Evolutionary conservation across 2,888 invertebrate species (phyloP), one percentile per base, ranked within the genome.

Genomic region (Corbicula japonica): DNA sequence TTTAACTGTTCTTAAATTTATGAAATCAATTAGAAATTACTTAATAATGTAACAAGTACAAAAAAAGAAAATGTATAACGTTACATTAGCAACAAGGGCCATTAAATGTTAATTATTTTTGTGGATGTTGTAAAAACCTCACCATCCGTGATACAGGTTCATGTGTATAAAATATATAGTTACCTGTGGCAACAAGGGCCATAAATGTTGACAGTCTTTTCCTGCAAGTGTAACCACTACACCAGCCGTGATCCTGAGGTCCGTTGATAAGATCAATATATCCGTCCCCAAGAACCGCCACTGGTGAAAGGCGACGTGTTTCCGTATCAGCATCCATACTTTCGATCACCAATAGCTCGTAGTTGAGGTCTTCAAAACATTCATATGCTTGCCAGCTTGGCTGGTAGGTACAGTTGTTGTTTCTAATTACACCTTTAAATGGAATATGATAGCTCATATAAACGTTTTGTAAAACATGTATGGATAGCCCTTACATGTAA

Each of bases 221-320:
- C 44, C 89, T 89, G 74, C 93, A 93, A 0, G 92, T 92, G 76
- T 93, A 92, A 1, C 92, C 92, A 18, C 86, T 83, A 78, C 93
- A 93, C 91, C 92, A 92, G 41, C 92, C 92, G 56, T 92, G 92
- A 74, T 93, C 92, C 87, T 92, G 91, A 1, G 93, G 93, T 2
- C 93, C 93, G 63, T 93, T 93, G 52, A 93, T 87, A 32, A 93
- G 86, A 76, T 93, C 93, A 15, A 93, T 52, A 68, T 87, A 88
- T 0, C 85, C 85, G 4, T 88, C 86, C 38, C 84, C 81, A 56
- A 63, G 63, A 52, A 86, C 83, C 6, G 84, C 85, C 1, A 93
- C 88, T 0, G 92, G 92, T 0, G 92, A 91, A n/a, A 93, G 80
- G 3, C 92, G 84, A 3, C 92, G 80, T 0, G 88, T 90, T 73